phyloP scores from a whole-genome alignment of 2,888 invertebrate genomes.

The Hypomecis atomaria region DNA sequence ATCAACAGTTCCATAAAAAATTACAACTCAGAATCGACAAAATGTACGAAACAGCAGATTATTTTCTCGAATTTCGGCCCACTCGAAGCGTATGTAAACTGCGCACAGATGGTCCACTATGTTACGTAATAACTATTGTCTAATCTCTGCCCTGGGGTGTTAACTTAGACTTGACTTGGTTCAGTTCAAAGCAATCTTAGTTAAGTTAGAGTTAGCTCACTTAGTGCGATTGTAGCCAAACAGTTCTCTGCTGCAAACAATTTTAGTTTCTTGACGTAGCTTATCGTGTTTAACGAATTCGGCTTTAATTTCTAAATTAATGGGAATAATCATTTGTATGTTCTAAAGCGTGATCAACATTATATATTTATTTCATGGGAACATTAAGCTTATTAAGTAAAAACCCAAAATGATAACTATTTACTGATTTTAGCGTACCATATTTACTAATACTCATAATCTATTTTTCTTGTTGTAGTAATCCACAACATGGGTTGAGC shows the following conservation, averaged over 20 bases:
- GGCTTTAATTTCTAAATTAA: not conserved
- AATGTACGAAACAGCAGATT: no score
- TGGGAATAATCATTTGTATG: no score
- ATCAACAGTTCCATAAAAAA: no score
- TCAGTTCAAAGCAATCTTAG: conserved; percentile 18
- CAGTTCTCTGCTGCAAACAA: conserved; percentile 8
- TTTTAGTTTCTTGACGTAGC: conserved; percentile 9
- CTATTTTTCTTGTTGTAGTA: no score
- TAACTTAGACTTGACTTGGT: conserved; percentile 21
- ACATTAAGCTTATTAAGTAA: no score
- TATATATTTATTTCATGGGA: no score
- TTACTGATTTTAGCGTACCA: no score
- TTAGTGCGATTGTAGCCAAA: conserved; percentile 12
- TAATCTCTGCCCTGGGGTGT: not conserved
- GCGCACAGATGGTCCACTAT: not conserved
- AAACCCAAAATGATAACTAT: no score
- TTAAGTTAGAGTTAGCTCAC: conserved; percentile 23
- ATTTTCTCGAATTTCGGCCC: not conserved
- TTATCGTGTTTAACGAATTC: conserved; percentile 4
- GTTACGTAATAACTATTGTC: conserved; percentile 5
- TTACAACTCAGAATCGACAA: no score
- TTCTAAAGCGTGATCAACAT: no score
- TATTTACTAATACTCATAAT: no score
- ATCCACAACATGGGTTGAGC: no score
- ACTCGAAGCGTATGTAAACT: conserved; percentile 4